Base-by-base conservation (phyloP, 2,888 invertebrate species). In the Mayetiola destructor region DNA sequence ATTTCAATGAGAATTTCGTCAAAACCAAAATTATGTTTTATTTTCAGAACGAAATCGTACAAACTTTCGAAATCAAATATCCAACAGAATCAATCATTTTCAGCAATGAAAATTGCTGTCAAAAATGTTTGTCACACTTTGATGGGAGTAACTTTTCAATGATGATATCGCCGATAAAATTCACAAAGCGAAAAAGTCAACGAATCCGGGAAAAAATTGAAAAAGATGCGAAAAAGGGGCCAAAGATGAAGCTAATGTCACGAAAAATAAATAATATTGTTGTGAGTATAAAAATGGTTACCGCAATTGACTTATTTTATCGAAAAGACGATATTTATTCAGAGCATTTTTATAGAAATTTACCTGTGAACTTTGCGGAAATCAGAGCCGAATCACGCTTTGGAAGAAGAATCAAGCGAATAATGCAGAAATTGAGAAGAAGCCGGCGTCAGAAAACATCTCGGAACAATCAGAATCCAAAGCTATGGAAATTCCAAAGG, bases 111-210 rank as follows among this genome's bases (percentile, higher is more conserved):
- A 16, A 30, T 27, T 60, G 60, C 57, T 62, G 62, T 29, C 54
- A 39, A 42, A 61, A 59, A 54, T 62, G 62, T 39, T 61, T 59
- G 20, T 32, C 59, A 1, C 39, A 27, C n/a, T 62, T 61, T 61
- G 27, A 53, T n/a, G 53, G 30, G 58, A 60, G 55, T 59, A 61
- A 8, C 40, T 58, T 29, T 60, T 57, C 52, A 42, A 23, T 14
- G 16, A 60, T 14, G 14, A 56, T 48, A 21, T 18, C 29, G 9
- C 53, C 21, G 29, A 32, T 36, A 14, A 52, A 57, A 23, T 35
- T 10, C 29, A 16, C 37, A 53, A 37, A 21, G 39, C 39, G 53
- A 35, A 27, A 23, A 55, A 53, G 12, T 21, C 29, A 42, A 35
- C 14, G 23, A 48, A 42, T 29, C 18, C 42, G 42, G 14, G 59